Evolutionary conservation across 2,113 vertebrate genomes (phyloP), one percentile per base, ranked within the genome.

Genomic region (Tragulus kanchil): DNA sequence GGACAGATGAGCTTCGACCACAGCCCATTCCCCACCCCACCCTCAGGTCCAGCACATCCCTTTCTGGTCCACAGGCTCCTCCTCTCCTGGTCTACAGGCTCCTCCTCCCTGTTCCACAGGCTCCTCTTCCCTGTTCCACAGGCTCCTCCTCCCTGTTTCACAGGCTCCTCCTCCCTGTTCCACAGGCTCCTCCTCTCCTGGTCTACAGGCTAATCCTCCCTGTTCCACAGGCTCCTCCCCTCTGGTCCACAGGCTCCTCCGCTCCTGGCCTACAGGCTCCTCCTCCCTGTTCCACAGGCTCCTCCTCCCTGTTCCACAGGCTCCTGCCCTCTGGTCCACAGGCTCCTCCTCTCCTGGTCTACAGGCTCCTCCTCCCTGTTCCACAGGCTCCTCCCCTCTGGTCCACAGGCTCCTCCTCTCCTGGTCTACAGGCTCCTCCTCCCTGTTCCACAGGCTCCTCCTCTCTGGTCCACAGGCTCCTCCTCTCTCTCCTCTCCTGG

Each of bases 371-470:
- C 62, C 58, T 16, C 14, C 31, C 31, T 0, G 1, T 6, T 17
- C 64, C 7, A 67, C 15, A n/a, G 64, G 64, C 14, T n/a, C 15
- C 64, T 31, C n/a, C 31, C 0, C 15, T n/a, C 85, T 8, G 19
- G 17, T 0, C 19, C 21, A 13, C 6, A 26, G 52, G 58, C 8
- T 1, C 64, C 48, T 7, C 45, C n/a, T n/a, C 3, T 64, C 0
- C 8, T 10, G 10, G n/a, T 4, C n/a, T 31, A 54, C 25, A 9
- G 69, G 6, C 8, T 42, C 52, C 23, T 48, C 67, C 36, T 1
- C 16, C 50, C 85, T 13, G 28, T 15, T 1, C 28, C 9, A 6
- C 36, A 9, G 48, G 52, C 8, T 1, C 64, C 48, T 7, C 45
- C 61, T 6, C 3, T 0, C 8, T 10, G 10, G n/a, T 4, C n/a